Evolutionary conservation across 2,113 vertebrate species (phyloP).

Genomic region (Struthio camelus): DNA sequence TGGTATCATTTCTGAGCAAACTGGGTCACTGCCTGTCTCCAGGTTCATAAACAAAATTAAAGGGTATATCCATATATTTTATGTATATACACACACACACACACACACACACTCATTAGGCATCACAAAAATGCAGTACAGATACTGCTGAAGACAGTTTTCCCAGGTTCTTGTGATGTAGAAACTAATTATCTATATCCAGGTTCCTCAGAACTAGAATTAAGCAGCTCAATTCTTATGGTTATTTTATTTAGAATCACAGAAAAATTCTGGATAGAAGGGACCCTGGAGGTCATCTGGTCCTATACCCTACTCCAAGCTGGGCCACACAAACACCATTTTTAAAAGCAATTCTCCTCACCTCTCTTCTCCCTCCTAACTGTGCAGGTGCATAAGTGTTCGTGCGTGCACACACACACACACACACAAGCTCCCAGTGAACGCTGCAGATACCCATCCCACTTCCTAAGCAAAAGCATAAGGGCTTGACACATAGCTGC

Average conservation of each 20-base stretch:
- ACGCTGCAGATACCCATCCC: neutral
- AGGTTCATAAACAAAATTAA: slow-evolving; percentile 59
- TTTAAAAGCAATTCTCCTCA: neutral
- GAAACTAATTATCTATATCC: slow-evolving; percentile 24
- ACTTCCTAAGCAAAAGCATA: neutral
- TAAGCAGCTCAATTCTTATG: neutral
- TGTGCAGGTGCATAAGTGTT: fast-evolving
- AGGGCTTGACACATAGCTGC: neutral
- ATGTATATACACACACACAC: slow-evolving; percentile 38
- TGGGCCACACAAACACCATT: neutral
- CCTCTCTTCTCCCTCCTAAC: neutral
- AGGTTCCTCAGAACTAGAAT: slow-evolving; percentile 3
- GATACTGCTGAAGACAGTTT: slow-evolving; percentile 36
- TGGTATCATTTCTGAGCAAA: slow-evolving; percentile 27
- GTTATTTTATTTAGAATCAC: neutral
- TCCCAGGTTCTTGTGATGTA: slow-evolving; percentile 33
- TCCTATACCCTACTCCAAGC: neutral
- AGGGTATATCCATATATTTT: slow-evolving; percentile 29
- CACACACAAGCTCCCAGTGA: neutral
- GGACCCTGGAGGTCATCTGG: neutral
- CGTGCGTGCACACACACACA: neutral
- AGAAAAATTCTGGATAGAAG: neutral
- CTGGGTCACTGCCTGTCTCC: slow-evolving; percentile 25
- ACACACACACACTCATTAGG: slow-evolving; percentile 47
- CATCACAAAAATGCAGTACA: slow-evolving; percentile 36